A percentile compares a stretch with the other conserved stretches of the same genome.
These are phyloP conservation scores for Alethe castanea DNA, from an alignment of 2,113 vertebrate genomes.

Conservation along the genomic window DNA sequence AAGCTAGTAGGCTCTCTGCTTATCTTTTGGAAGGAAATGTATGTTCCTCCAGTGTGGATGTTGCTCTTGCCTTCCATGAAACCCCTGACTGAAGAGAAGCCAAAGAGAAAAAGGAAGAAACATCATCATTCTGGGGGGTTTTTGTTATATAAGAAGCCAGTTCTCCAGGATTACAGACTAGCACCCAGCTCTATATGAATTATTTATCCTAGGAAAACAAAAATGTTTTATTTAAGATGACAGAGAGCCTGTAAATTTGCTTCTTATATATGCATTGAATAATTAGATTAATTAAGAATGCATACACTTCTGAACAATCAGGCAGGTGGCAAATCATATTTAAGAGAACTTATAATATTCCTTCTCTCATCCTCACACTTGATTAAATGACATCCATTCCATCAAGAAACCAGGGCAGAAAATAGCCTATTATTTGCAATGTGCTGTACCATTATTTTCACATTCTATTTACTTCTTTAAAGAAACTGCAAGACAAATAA, in stretches of 20 bases:
- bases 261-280: constrained; percentile 76
- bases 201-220: constrained; percentile 75
- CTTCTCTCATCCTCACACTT: constrained; percentile 66
- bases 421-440: constrained; percentile 37
- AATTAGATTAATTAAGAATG: constrained; percentile 82
- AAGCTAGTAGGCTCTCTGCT: not conserved
- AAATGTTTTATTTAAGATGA: constrained; percentile 76
- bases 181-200: constrained; percentile 66
- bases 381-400: constrained; percentile 69
- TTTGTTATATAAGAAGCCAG: constrained; percentile 49
- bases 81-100: not conserved
- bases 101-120: constrained; percentile 33
- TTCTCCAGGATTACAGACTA: constrained; percentile 36
- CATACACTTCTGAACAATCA: constrained; percentile 73
- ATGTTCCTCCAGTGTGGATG: not conserved
- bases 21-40: constrained; percentile 38
- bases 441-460: constrained; percentile 1
- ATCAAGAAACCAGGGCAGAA: constrained; percentile 48
- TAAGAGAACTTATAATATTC: constrained; percentile 68
- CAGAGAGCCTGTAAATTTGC: constrained; percentile 72
- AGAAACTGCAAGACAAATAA: constrained; percentile 20
- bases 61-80: not conserved
- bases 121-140: not conserved
- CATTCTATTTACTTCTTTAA: constrained; percentile 32
- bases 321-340: constrained; percentile 78